Percentiles rank a stretch among this genome's conserved stretches.
These are phyloP conservation scores for Agriopis leucophaearia DNA, from an alignment of 2,888 invertebrate species.

Conservation along the genomic window DNA sequence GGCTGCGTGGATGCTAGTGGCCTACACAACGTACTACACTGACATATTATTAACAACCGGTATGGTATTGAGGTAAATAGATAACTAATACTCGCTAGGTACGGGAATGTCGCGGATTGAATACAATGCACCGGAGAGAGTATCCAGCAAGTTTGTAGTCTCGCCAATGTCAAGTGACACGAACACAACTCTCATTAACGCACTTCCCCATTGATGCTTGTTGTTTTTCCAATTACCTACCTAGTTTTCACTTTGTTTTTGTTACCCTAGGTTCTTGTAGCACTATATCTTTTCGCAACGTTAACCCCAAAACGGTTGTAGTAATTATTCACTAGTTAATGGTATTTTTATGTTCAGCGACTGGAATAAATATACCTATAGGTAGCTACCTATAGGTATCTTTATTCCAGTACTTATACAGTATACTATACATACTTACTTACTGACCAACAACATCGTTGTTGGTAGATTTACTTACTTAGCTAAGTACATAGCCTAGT, in stretches of 20 bases:
- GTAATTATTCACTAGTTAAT: conserved; percentile 25
- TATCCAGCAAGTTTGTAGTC: conserved; percentile 13
- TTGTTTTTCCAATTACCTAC: conserved; percentile 19
- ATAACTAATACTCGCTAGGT: conserved; percentile 59
- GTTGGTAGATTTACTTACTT: no score
- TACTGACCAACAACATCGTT: background rate
- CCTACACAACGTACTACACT: conserved; percentile 52
- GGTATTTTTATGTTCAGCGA: conserved; percentile 23
- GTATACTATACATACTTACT: no score
- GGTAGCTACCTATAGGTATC: no score
- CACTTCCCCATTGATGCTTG: conserved; percentile 22
- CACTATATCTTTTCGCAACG: conserved; percentile 25
- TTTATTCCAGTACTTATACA: no score
- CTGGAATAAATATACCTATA: background rate
- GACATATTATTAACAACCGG: conserved; percentile 72
- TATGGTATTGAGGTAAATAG: conserved; percentile 69
- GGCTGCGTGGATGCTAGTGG: conserved; percentile 62
- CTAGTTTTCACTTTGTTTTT: conserved; percentile 34
- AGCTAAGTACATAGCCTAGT: no score
- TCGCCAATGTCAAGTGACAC: conserved; percentile 17
- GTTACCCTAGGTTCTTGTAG: conserved; percentile 20
- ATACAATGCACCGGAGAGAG: conserved; percentile 53
- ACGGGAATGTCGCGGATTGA: conserved; percentile 53
- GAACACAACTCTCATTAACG: conserved; percentile 15
- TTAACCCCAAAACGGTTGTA: conserved; percentile 30